phyloP scores from a whole-genome alignment of 1,140 invertebrate species.

The Eumaeus atala region DNA sequence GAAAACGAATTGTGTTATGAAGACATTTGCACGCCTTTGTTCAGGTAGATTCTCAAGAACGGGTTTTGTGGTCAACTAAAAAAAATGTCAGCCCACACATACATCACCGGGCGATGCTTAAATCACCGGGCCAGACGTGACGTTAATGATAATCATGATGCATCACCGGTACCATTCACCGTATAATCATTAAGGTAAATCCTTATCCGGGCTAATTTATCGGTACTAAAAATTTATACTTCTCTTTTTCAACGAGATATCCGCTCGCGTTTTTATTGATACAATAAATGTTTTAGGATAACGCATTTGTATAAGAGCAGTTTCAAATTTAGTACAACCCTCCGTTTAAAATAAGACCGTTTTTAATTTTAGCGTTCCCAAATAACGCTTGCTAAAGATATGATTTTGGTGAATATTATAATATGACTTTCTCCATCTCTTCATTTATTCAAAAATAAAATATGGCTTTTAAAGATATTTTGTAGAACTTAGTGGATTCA shows the following conservation, averaged over 20 bases:
- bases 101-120: constrained; percentile 12
- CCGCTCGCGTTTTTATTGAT: not conserved
- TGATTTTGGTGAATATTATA: too few relatives aligned
- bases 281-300: not conserved
- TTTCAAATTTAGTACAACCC: too few relatives aligned
- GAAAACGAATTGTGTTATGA: too few relatives aligned
- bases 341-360: too few relatives aligned
- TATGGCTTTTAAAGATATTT: too few relatives aligned
- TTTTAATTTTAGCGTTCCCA: too few relatives aligned
- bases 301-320: too few relatives aligned
- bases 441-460: too few relatives aligned
- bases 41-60: constrained; percentile 7
- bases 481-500: too few relatives aligned
- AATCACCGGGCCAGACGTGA: constrained; percentile 13
- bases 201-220: constrained; percentile 13
- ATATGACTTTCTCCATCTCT: too few relatives aligned
- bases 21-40: not conserved
- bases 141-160: constrained; percentile 17
- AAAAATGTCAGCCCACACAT: constrained; percentile 14
- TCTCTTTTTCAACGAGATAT: not conserved
- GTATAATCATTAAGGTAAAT: constrained; percentile 18
- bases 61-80: constrained; percentile 10
- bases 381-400: too few relatives aligned
- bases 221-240: constrained; percentile 6
- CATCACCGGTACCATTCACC: constrained; percentile 14